These are phyloP conservation scores for Thalpophila matura DNA, from an alignment of 2,888 invertebrate genomes.

Conservation along the genomic window DNA sequence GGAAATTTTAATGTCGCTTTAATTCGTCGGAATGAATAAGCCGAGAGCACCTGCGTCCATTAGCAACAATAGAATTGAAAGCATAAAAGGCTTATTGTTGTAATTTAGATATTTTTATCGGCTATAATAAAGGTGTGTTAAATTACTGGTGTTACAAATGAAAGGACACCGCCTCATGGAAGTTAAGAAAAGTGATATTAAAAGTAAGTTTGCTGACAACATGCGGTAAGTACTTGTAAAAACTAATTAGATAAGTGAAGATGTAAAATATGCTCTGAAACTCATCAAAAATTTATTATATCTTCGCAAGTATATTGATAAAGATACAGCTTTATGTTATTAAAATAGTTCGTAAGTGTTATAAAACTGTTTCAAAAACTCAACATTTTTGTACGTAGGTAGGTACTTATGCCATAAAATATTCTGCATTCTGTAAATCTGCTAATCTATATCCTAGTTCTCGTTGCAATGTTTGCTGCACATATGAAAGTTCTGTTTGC, in stretches of 20 bases:
- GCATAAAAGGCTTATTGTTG: conserved; percentile 66
- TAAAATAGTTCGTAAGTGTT: background rate
- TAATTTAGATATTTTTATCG: conserved; percentile 52
- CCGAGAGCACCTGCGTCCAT: conserved; percentile 65
- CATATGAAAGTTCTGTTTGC: conserved; percentile 7
- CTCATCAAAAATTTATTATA: background rate
- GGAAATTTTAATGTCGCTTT: conserved; percentile 57
- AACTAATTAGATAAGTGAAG: conserved; percentile 28
- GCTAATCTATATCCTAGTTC: background rate
- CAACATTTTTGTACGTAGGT: background rate
- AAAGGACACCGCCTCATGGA: conserved; percentile 33
- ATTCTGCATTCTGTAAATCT: background rate
- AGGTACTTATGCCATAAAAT: background rate
- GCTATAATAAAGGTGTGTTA: conserved; percentile 45
- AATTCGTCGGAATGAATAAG: conserved; percentile 52
- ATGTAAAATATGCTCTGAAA: background rate
- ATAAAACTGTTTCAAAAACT: background rate
- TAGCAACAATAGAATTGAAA: conserved; percentile 71
- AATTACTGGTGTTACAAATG: conserved; percentile 42
- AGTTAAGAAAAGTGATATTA: conserved; percentile 50
- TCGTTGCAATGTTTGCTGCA: conserved; percentile 6
- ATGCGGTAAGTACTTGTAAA: conserved; percentile 62
- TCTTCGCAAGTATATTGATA: background rate
- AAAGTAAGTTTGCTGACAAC: conserved; percentile 53
- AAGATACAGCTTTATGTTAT: background rate